A percentile compares a stretch with the other conserved stretches of the same genome.
phyloP scores from a whole-genome alignment of 2,888 invertebrate genomes.

The Leptinotarsa tumamoca region DNA sequence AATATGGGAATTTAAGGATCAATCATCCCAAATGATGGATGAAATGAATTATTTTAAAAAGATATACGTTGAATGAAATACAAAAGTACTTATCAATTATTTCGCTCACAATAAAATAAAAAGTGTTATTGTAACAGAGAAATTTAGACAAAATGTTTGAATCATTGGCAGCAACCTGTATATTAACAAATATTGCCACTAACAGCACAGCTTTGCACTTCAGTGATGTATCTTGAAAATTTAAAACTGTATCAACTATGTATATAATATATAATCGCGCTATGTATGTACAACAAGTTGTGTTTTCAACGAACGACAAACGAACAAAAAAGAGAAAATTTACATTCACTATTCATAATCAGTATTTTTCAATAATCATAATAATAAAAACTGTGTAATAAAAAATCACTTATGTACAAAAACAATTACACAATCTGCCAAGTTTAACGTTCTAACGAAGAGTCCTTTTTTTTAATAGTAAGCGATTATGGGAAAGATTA shows the following conservation, averaged over 20 bases:
- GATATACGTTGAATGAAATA: too few species aligned
- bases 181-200: slow-evolving; percentile 29
- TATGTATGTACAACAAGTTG: slow-evolving; percentile 58
- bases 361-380: slow-evolving; percentile 48
- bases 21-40: too few species aligned
- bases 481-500: slow-evolving; percentile 64
- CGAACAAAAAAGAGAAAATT: slow-evolving; percentile 49
- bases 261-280: slow-evolving; percentile 50
- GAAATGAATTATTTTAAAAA: too few species aligned
- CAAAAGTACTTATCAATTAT: too few species aligned
- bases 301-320: slow-evolving; percentile 38
- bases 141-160: not conserved
- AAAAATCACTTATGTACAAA: slow-evolving; percentile 66
- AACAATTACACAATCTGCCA: slow-evolving; percentile 55
- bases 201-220: slow-evolving; percentile 26
- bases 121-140: not conserved
- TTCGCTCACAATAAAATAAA: too few species aligned
- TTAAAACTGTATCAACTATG: slow-evolving; percentile 47
- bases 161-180: slow-evolving; percentile 30
- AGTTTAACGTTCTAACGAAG: slow-evolving; percentile 40
- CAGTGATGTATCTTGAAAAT: slow-evolving; percentile 48
- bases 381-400: slow-evolving; percentile 60
- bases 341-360: slow-evolving; percentile 57
- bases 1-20: too few species aligned
- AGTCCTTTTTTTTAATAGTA: slow-evolving; percentile 51